Evolutionary conservation across 1,140 invertebrate genomes (phyloP).

Genomic region (Teleopsis dalmanni): DNA sequence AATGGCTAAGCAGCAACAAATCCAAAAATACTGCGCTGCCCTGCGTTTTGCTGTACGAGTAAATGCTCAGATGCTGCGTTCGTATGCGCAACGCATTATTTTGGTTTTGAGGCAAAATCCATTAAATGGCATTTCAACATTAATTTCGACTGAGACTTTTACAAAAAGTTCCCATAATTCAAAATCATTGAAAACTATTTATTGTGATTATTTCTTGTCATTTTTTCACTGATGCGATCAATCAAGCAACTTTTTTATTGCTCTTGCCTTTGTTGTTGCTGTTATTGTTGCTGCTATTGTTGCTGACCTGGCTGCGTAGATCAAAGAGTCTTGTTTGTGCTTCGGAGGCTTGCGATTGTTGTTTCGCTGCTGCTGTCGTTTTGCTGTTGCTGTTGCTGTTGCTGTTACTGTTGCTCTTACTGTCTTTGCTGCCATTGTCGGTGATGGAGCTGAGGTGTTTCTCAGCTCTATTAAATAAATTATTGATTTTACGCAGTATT

Average conservation of each 20-base stretch:
- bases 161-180: slow-evolving; percentile 15
- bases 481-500: slow-evolving; percentile 11
- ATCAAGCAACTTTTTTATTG: slow-evolving; percentile 7
- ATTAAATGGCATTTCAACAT: slow-evolving; percentile 18
- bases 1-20: slow-evolving; percentile 6
- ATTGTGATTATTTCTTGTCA: slow-evolving; percentile 18
- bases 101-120: neutral
- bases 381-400: neutral
- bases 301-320: slow-evolving; percentile 4
- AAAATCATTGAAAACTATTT: slow-evolving; percentile 18
- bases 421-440: neutral
- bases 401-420: neutral
- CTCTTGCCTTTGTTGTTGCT: no score
- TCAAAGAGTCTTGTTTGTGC: slow-evolving; percentile 3
- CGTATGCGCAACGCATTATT: slow-evolving; percentile 1
- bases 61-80: neutral
- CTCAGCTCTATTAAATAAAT: slow-evolving; percentile 7
- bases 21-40: neutral
- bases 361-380: neutral
- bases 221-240: slow-evolving; percentile 14
- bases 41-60: neutral
- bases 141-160: slow-evolving; percentile 6
- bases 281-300: no score
- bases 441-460: neutral
- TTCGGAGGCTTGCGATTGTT: neutral